Conservation (phyloP, 1,140 invertebrate genomes). For the Rhagoletis pomonella region DNA sequence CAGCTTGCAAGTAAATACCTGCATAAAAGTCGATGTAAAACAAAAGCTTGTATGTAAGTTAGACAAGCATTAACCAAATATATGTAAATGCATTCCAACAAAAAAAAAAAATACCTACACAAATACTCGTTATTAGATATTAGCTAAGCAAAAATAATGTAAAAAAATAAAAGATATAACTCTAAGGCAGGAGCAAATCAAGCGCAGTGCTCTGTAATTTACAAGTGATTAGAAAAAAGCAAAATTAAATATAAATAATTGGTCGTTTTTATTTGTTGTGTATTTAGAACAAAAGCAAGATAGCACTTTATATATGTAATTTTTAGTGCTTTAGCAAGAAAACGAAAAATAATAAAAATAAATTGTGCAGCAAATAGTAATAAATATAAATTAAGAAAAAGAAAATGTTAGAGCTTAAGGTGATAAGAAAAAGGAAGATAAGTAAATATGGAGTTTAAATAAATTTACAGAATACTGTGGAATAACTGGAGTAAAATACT, state of each 20-base stretch:
- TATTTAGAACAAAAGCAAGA: neutral
- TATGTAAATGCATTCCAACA: neutral
- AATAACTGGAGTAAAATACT: neutral
- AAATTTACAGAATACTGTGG: neutral
- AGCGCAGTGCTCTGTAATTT: neutral
- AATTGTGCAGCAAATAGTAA: too few relatives aligned
- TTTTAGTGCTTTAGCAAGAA: neutral
- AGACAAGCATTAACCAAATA: neutral
- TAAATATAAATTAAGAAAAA: too few relatives aligned
- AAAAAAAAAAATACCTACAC: neutral
- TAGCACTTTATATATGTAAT: neutral
- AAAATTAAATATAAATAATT: too few relatives aligned
- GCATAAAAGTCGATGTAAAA: neutral
- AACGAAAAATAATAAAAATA: too few relatives aligned
- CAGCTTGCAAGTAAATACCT: neutral
- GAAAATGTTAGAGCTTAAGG: too few relatives aligned
- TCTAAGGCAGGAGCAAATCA: neutral
- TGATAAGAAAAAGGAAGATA: too few relatives aligned
- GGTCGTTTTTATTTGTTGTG: neutral
- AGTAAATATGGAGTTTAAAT: neutral
- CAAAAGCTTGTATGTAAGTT: neutral
- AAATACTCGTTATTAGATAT: conserved; percentile 16
- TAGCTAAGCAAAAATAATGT: neutral
- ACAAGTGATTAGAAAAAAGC: neutral
- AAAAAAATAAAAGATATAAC: too few relatives aligned